phyloP scores from a whole-genome alignment of 2,888 invertebrate species.

The Dynastes maya region DNA sequence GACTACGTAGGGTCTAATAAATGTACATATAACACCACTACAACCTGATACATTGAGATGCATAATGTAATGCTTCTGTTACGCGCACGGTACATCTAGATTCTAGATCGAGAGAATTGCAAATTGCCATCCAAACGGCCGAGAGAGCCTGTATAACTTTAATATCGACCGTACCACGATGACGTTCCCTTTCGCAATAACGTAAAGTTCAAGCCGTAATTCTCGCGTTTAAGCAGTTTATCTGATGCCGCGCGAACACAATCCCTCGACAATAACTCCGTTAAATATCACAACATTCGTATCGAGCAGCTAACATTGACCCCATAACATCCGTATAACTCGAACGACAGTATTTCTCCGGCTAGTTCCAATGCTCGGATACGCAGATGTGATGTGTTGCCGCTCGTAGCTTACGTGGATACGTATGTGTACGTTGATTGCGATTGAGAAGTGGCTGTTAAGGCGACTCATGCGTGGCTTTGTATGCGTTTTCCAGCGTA shows the following conservation, averaged over 20 bases:
- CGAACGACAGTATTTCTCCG: slow-evolving; percentile 2
- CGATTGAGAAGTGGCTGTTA: no score
- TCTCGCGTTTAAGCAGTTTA: background rate
- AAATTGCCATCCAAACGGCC: background rate
- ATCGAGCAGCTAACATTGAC: slow-evolving; percentile 15
- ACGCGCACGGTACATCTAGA: no score
- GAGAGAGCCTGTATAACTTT: background rate
- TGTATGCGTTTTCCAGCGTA: no score
- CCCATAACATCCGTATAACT: background rate
- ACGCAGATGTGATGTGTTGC: background rate
- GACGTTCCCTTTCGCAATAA: background rate
- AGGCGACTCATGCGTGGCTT: no score
- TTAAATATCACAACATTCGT: slow-evolving; percentile 8
- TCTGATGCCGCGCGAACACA: slow-evolving; percentile 4
- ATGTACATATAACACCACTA: no score
- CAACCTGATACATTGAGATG: no score
- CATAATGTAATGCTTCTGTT: no score
- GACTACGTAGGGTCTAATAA: no score
- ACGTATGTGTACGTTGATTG: no score
- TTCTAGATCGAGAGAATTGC: background rate
- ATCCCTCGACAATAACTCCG: slow-evolving; percentile 6
- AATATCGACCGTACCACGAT: background rate
- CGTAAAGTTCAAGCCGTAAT: slow-evolving; percentile 13
- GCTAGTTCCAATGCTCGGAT: background rate
- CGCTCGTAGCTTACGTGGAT: background rate